Percentiles rank a stretch among this genome's conserved stretches.
These are phyloP conservation scores for Brachionus rotundiformis DNA, from an alignment of 1,140 invertebrate species.

Conservation along the genomic window DNA sequence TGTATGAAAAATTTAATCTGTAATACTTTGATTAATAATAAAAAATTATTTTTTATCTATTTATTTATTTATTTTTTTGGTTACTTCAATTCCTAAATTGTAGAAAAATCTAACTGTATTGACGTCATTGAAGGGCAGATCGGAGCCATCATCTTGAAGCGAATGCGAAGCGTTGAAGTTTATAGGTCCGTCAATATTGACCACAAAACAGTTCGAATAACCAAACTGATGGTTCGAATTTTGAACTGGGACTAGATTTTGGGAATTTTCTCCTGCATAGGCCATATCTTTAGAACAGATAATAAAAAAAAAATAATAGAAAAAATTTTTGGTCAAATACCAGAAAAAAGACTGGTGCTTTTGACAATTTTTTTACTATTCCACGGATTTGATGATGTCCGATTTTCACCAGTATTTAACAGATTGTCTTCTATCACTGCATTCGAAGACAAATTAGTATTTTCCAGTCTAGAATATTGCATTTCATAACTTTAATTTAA, in stretches of 20 bases:
- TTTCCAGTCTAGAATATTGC: conserved; percentile 21
- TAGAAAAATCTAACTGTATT: conserved; percentile 51
- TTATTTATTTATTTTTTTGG: not conserved
- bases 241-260: not conserved
- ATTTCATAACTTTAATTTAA: conserved; percentile 26
- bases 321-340: not conserved
- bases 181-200: conserved; percentile 47
- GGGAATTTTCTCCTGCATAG: conserved; percentile 17
- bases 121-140: conserved; percentile 43
- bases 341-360: conserved; percentile 43
- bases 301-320: not conserved
- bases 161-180: conserved; percentile 50
- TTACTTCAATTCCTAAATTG: conserved; percentile 50
- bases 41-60: not conserved
- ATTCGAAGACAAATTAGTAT: conserved; percentile 36
- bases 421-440: conserved; percentile 44
- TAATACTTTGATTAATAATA: not conserved
- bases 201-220: conserved; percentile 50
- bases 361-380: conserved; percentile 45
- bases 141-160: conserved; percentile 42
- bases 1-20: conserved; percentile 18
- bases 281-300: conserved; percentile 3
- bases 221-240: not conserved
- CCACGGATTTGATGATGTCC: conserved; percentile 30
- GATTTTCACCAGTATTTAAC: conserved; percentile 17